Conservation (phyloP, 2,113 vertebrate genomes). For the Aegithalos caudatus region DNA sequence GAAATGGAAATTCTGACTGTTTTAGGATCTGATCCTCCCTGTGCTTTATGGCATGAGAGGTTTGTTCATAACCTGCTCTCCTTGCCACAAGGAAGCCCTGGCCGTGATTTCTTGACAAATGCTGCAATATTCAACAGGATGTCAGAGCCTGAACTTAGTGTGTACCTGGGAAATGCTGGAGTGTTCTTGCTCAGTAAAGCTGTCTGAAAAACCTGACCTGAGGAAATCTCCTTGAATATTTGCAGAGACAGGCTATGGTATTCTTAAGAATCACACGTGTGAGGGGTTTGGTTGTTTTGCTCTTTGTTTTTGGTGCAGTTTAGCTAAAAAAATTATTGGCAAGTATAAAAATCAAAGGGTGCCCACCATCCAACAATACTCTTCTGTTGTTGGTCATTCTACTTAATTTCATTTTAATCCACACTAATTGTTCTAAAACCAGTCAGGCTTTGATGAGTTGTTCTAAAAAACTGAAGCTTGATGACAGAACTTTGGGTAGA, state of each 20-base stretch:
- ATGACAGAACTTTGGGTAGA: neutral
- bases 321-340: neutral
- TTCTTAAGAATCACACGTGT: neutral
- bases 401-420: neutral
- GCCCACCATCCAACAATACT: neutral
- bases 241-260: fast-evolving
- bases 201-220: neutral
- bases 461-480: neutral
- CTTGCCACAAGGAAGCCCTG: slow-evolving; percentile 12
- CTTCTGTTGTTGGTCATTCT: neutral
- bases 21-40: slow-evolving; percentile 13
- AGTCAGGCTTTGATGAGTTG: neutral
- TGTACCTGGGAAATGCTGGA: neutral
- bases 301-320: neutral
- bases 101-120: neutral
- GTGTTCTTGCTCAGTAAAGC: neutral
- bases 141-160: neutral
- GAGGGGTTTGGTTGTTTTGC: neutral
- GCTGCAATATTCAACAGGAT: neutral
- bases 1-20: slow-evolving; percentile 39
- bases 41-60: slow-evolving; percentile 9
- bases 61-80: neutral
- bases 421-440: neutral
- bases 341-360: neutral
- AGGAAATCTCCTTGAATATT: neutral